Base-by-base conservation (phyloP, 2,113 vertebrate genomes). In the Otolemur garnettii region DNA sequence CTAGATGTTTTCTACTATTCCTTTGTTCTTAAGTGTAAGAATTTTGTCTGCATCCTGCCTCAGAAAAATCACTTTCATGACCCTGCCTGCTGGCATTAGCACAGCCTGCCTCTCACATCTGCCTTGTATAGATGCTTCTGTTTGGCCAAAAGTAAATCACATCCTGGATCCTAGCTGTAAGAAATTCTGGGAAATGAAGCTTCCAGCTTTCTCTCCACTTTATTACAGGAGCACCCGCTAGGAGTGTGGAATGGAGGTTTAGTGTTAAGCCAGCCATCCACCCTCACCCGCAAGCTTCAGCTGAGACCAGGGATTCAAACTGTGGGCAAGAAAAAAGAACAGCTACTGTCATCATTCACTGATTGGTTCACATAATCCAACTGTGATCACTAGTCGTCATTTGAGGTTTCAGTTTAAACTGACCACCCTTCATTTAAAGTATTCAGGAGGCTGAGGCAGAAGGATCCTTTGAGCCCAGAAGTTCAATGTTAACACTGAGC, bases 1-100 rank as follows among this genome's bases (percentile, higher is more conserved):
- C 59, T 59, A 83, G 62, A 22, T 55, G 38, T 38, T 81, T 60
- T 86, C 15, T 59, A 21, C 60, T 13, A 72, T 86, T 78, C 35
- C 33, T 80, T 21, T 77, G 45, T 50, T 50, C 45, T 9, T 50
- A 50, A 50, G 45, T 50, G 45, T 50, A 50, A 50, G 45, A 50
- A 50, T 50, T 50, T 50, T 85, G 15, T 64, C 35, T 59, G 10
- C 11, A 81, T n/a, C 26, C 74, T 53, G 42, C 50, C 79, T 55
- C 72, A 68, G 78, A 68, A 96, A 72, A 94, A 90, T 30, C 12
- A 26, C 19, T 86, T 90, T 50, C 7, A 21, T 80, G 74, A 78
- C 57, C n/a, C 57, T 64, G 14, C 26, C 53, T 75, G 59, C 26
- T 11, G 3, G 26, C 50, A 30, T 38, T 59, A 69, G 62, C 53